Base-by-base conservation (phyloP, 2,888 invertebrate species). In the Dermolepida albohirtum region DNA sequence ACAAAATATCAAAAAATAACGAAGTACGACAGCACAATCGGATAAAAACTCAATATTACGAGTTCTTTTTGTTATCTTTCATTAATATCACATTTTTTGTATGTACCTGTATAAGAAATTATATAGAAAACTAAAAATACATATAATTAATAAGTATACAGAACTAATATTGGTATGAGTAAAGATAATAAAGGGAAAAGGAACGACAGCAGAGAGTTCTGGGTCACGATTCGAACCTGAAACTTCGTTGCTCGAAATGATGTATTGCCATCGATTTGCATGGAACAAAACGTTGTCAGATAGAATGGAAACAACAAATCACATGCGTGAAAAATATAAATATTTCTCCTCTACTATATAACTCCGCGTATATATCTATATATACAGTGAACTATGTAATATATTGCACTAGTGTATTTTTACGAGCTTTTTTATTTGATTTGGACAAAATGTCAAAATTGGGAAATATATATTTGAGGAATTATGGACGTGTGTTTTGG, bases 311-410 rank as follows among this genome's bases (percentile, higher is more conserved):
- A 65, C 65, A 52, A 65, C 65, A 65, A 65, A 65, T 65, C 65
- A 65, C 65, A 65, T 65, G 65, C 65, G 54, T 65, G 54, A 54
- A 65, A 65, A 65, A 54, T 65, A 65, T 65, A 65, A 65, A 65
- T 65, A 65, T 65, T 65, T 65, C 47, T 65, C 59, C 47, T 47
- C 34, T 34, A 17, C 29, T 43, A 43, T 62, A 47, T 29, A 62
- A 39, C 47, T 47, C 4, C 17, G 34, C 39, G 29, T 62, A 62
- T 29, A 44, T 34, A 22, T 22, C 22, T 22, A 22, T 34, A 34
- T 34, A 34, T 34, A 34, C 34, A 34, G 47, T 47, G 47, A 62
- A 62, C 59, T 62, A 62, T 62, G 16, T 62, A 47, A 62, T 62
- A 62, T 62, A 62, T 49, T 62, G 47, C 47, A 34, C 34, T 62